phyloP scores from a whole-genome alignment of 2,113 vertebrate species.

The Osmerus mordax region DNA sequence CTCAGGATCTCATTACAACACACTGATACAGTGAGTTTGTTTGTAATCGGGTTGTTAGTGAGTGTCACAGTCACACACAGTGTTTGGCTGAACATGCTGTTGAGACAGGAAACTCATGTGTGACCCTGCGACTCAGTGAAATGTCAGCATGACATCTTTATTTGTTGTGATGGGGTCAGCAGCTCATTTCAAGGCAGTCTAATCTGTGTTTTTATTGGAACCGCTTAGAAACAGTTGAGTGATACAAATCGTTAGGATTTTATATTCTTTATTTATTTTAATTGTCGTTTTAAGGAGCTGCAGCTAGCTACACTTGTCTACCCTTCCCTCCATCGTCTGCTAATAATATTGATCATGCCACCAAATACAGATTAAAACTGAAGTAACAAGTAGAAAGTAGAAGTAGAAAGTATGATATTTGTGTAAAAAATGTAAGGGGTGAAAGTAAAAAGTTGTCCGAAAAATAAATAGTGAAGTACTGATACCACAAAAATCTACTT shows the following conservation, averaged over 20 bases:
- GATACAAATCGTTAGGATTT: constrained; percentile 45
- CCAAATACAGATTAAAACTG: no score
- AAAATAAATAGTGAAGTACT: no score
- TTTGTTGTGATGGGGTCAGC: constrained; percentile 48
- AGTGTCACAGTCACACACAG: constrained; percentile 32
- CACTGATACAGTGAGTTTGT: constrained; percentile 46
- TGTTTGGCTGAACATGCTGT: constrained; percentile 28
- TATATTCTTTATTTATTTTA: constrained; percentile 41
- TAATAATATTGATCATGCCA: no score
- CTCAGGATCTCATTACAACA: constrained; percentile 57
- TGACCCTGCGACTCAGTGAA: no score
- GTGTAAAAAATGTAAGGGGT: no score
- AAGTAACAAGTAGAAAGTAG: no score
- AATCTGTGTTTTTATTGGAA: constrained; percentile 41
- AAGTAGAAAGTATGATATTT: no score
- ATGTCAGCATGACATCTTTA: neutral
- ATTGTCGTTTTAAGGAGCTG: constrained; percentile 24
- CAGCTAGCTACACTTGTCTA: neutral
- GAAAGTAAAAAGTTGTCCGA: neutral
- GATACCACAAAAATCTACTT: no score
- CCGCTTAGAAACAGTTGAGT: constrained; percentile 45
- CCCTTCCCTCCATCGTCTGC: neutral
- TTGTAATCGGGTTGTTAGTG: constrained; percentile 51
- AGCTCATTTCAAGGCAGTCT: constrained; percentile 42
- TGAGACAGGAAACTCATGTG: constrained; percentile 5